Evolutionary conservation across 2,113 vertebrate genomes (phyloP).

Genomic region (Haemorhous mexicanus): DNA sequence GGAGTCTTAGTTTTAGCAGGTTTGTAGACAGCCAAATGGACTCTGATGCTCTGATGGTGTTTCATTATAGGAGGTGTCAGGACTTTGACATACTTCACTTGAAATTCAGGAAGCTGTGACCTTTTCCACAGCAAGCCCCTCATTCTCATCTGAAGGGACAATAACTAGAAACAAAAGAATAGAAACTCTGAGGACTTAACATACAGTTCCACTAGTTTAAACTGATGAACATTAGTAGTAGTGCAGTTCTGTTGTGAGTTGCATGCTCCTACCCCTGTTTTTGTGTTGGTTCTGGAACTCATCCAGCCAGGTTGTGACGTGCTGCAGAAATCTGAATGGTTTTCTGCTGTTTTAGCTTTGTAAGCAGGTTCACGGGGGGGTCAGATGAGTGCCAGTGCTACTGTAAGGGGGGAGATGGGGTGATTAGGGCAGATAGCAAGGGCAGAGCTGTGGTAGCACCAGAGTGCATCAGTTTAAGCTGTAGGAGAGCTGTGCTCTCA

Average conservation of each 20-base stretch:
- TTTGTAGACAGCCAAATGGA: not conserved
- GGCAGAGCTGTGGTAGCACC: not conserved
- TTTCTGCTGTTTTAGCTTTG: constrained; percentile 9
- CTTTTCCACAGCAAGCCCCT: not conserved
- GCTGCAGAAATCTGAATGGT: not conserved
- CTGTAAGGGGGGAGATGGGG: not conserved
- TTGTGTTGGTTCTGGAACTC: not conserved
- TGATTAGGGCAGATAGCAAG: not conserved
- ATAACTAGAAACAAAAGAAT: not conserved
- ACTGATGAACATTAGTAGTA: not conserved
- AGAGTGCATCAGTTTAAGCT: not conserved
- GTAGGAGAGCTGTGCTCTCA: not conserved
- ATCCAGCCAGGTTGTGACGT: not conserved
- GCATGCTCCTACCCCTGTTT: not conserved
- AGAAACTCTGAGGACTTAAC: not conserved
- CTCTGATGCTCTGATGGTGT: not conserved
- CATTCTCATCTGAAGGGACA: not conserved
- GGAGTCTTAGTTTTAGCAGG: not conserved
- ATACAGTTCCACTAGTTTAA: not conserved
- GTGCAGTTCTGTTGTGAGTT: not conserved
- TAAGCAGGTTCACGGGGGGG: not conserved
- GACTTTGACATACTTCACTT: not conserved
- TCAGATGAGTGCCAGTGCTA: not conserved
- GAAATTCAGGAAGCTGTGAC: not conserved
- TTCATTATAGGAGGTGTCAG: not conserved